Evolutionary conservation across 2,797 vertebrate genomes (phyloP).

Genomic region (Petrocephalus sullivani): DNA sequence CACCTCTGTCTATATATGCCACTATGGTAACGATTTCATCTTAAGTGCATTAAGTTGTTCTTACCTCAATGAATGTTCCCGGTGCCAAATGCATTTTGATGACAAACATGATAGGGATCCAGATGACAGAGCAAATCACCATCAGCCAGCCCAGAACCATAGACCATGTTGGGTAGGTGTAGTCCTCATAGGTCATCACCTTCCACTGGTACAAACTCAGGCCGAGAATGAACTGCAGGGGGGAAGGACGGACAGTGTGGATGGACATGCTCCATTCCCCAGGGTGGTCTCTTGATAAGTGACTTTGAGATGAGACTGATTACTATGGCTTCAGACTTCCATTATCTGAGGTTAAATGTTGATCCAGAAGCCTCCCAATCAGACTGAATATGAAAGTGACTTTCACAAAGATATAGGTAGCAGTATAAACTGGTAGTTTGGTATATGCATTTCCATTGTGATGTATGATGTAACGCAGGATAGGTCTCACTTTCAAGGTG

Average conservation of each 20-base stretch:
- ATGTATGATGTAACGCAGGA: not conserved
- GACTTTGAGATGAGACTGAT: not conserved
- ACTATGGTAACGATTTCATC: not conserved
- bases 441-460: not conserved
- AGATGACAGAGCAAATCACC: slow-evolving; percentile 93
- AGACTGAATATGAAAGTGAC: not conserved
- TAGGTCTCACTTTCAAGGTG: not conserved
- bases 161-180: slow-evolving; percentile 94
- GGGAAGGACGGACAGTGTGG: slow-evolving; percentile 11
- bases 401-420: not conserved
- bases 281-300: not conserved
- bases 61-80: slow-evolving; percentile 84
- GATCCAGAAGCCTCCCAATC: not conserved
- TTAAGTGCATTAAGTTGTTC: no score
- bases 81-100: slow-evolving; percentile 96
- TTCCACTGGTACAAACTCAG: slow-evolving; percentile 98
- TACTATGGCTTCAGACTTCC: not conserved
- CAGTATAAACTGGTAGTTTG: not conserved
- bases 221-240: slow-evolving; percentile 80
- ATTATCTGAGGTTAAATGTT: not conserved
- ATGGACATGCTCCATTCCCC: not conserved
- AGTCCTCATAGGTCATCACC: slow-evolving; percentile 90
- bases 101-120: slow-evolving; percentile 97
- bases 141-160: slow-evolving; percentile 97
- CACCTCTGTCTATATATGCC: not conserved